These are phyloP conservation scores for Verasper variegatus DNA, from an alignment of 2,113 vertebrate genomes.

Conservation along the genomic window DNA sequence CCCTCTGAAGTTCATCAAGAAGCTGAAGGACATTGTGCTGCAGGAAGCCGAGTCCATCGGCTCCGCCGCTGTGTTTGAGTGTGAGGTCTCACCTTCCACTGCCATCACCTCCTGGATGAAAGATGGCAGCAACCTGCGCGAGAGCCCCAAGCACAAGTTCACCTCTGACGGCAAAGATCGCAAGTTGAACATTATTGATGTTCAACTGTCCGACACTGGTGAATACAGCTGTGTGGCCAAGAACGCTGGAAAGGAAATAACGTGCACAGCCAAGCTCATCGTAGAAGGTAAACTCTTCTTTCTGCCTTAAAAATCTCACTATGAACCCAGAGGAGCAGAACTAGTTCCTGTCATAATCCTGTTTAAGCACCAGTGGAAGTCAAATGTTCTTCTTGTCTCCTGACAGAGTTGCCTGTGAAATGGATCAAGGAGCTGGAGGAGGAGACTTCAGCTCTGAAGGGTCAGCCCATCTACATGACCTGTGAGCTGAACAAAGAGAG, in stretches of 20 bases:
- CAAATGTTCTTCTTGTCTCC: neutral
- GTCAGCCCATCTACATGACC: constrained; percentile 91
- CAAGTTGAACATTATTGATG: constrained; percentile 94
- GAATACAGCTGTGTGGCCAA: constrained; percentile 95
- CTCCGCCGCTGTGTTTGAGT: constrained; percentile 94
- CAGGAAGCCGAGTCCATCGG: constrained; percentile 95
- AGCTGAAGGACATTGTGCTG: constrained; percentile 93
- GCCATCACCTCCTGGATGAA: constrained; percentile 96
- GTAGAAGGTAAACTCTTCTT: constrained; percentile 90
- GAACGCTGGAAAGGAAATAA: constrained; percentile 96
- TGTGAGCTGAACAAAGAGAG: constrained; percentile 97
- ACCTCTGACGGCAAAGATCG: constrained; percentile 97
- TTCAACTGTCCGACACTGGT: constrained; percentile 95
- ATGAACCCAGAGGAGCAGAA: neutral
- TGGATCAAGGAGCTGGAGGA: constrained; percentile 93
- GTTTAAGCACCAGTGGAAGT: neutral
- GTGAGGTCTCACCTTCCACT: constrained; percentile 96
- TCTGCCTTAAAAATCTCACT: neutral
- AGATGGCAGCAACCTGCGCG: constrained; percentile 92
- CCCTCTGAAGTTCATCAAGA: constrained; percentile 96
- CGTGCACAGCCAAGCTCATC: constrained; percentile 92
- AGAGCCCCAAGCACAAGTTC: constrained; percentile 96
- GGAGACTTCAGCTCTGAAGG: constrained; percentile 90
- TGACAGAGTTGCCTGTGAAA: constrained; percentile 90
- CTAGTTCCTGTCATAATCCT: neutral